Conservation (phyloP, 2,797 vertebrate species). For the Buphagus erythrorhynchus region DNA sequence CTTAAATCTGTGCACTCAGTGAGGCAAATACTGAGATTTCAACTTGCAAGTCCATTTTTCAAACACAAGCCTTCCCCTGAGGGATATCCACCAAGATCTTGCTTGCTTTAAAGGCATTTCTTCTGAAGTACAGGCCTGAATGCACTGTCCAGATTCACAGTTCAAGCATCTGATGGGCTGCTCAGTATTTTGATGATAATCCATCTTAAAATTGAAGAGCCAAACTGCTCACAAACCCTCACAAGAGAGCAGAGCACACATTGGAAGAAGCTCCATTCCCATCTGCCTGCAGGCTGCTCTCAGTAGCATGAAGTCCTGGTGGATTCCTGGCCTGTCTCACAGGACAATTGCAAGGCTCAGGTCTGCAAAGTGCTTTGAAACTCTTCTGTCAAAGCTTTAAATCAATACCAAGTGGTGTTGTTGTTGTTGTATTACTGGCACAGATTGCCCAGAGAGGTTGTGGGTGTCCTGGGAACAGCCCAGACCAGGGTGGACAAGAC, state of each 20-base stretch:
- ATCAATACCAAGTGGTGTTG: not conserved
- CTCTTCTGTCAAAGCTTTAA: not conserved
- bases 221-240: not conserved
- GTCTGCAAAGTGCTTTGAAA: not conserved
- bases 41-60: not conserved
- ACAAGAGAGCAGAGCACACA: not conserved
- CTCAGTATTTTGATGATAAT: not conserved
- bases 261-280: not conserved
- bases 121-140: not conserved
- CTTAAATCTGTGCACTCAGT: not conserved
- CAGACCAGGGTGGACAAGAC: not conserved
- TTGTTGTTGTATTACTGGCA: not conserved
- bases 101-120: not conserved
- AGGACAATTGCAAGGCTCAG: not conserved
- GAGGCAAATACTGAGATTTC: not conserved
- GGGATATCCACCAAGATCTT: not conserved
- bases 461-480: not conserved
- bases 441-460: not conserved
- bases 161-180: not conserved
- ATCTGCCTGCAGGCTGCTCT: not conserved
- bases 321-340: not conserved
- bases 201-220: not conserved
- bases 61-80: not conserved
- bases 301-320: not conserved
- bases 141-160: not conserved